Evolutionary conservation across 2,888 invertebrate genomes (phyloP).

Genomic region (Dasysyrphus albostriatus): DNA sequence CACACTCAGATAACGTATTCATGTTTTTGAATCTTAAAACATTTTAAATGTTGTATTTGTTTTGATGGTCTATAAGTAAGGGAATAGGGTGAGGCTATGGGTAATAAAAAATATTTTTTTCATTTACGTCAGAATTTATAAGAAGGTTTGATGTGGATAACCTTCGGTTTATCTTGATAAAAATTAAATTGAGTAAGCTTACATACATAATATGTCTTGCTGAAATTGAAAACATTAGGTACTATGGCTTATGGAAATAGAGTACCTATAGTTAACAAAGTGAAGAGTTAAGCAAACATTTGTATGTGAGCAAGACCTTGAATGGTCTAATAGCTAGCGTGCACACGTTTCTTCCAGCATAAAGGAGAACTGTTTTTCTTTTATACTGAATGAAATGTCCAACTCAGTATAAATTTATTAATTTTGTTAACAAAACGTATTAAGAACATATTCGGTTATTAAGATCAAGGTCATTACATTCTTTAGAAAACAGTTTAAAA

Average conservation of each 20-base stretch:
- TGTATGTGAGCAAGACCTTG: too few relatives aligned
- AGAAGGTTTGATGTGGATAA: conserved; percentile 5
- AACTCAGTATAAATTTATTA: too few relatives aligned
- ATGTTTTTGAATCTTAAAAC: conserved; percentile 70
- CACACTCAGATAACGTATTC: conserved; percentile 56
- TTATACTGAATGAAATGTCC: too few relatives aligned
- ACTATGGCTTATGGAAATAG: not conserved
- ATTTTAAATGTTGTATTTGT: conserved; percentile 66
- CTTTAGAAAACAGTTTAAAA: not conserved
- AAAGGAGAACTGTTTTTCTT: too few relatives aligned
- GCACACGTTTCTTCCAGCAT: too few relatives aligned
- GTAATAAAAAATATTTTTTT: conserved; percentile 52
- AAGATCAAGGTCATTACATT: not conserved
- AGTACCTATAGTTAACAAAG: too few relatives aligned
- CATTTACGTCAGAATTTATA: conserved; percentile 32
- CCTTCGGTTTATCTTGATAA: conserved; percentile 6
- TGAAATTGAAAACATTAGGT: not conserved
- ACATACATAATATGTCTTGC: not conserved
- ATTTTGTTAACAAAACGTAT: too few relatives aligned
- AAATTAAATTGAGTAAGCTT: not conserved
- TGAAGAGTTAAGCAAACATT: too few relatives aligned
- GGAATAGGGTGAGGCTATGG: conserved; percentile 34
- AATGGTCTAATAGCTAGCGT: too few relatives aligned
- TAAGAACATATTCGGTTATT: too few relatives aligned
- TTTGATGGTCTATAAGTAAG: conserved; percentile 33